These are phyloP conservation scores for Drosophila picticornis DNA, from an alignment of 2,888 invertebrate genomes.

Conservation along the genomic window DNA sequence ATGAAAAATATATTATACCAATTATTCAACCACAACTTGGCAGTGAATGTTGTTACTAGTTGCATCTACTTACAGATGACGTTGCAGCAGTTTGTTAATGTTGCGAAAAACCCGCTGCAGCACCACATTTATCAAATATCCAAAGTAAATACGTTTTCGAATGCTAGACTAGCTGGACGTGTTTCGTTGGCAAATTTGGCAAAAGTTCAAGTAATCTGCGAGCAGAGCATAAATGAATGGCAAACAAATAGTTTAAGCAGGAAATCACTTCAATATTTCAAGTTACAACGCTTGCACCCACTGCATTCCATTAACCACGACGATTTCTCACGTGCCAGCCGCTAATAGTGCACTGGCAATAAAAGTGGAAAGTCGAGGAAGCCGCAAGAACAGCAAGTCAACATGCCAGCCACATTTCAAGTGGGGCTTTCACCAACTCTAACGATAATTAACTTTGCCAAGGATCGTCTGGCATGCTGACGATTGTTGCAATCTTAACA, in stretches of 20 bases:
- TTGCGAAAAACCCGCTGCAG: neutral
- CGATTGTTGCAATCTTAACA: conserved; percentile 43
- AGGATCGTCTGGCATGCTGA: conserved; percentile 34
- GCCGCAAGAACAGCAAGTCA: neutral
- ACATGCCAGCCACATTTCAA: conserved; percentile 29
- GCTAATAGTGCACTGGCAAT: conserved; percentile 7
- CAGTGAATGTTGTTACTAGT: neutral
- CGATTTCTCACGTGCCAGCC: conserved; percentile 41
- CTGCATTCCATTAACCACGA: conserved; percentile 9
- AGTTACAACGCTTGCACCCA: conserved; percentile 37
- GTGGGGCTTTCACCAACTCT: conserved; percentile 44
- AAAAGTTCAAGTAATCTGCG: conserved; percentile 26
- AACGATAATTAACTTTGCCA: conserved; percentile 76
- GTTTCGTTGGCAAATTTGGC: conserved; percentile 19
- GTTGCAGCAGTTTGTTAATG: neutral
- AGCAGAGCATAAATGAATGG: conserved; percentile 46
- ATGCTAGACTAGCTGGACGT: conserved; percentile 35
- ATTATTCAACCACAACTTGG: neutral
- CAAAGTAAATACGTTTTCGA: conserved; percentile 20
- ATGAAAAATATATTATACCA: neutral
- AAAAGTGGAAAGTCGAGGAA: neutral
- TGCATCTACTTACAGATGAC: neutral
- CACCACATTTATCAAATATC: conserved; percentile 16
- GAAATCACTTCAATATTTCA: conserved; percentile 71
- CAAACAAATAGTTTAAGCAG: conserved; percentile 52